Evolutionary conservation across 53 echinoderm and acorn worm species (phyloP).

Genomic region (Luidia sarsii): DNA sequence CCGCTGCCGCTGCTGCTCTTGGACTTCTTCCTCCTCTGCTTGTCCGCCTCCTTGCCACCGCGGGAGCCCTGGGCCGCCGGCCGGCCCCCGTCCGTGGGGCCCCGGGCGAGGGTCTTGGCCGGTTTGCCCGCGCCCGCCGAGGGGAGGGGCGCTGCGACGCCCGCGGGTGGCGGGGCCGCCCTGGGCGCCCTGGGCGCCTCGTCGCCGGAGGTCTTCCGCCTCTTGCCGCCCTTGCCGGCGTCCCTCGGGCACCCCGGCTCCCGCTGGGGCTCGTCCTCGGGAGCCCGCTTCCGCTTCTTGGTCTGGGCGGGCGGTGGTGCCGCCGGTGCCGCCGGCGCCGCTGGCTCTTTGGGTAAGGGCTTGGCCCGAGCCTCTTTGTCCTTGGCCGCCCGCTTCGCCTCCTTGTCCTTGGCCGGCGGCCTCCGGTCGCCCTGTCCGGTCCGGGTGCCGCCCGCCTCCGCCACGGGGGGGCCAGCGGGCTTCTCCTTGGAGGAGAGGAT

Average conservation of each 20-base stretch:
- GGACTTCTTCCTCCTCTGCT: slow-evolving; percentile 33
- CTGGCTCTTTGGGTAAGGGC: too few species aligned
- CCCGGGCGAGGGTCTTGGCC: too few species aligned
- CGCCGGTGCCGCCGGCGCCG: slow-evolving; percentile 53
- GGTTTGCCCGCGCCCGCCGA: too few species aligned
- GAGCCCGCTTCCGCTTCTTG: slow-evolving; percentile 30
- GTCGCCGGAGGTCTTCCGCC: background rate
- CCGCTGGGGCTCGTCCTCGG: background rate
- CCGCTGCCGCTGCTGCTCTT: slow-evolving; percentile 8
- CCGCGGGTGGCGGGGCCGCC: too few species aligned
- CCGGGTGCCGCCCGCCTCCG: background rate
- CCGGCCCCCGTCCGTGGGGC: too few species aligned
- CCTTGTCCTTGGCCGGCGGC: slow-evolving; percentile 5
- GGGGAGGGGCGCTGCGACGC: too few species aligned
- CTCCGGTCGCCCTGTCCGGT: slow-evolving; percentile 3
- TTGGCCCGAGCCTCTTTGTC: slow-evolving; percentile 49
- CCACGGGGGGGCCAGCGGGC: background rate
- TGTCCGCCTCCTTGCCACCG: background rate
- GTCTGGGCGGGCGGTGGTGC: slow-evolving; percentile 18
- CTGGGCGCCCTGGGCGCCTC: background rate
- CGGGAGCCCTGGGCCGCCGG: too few species aligned
- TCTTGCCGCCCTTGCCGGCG: slow-evolving; percentile 24
- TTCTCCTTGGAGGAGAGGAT: slow-evolving; percentile 72
- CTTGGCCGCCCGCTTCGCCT: slow-evolving; percentile 23
- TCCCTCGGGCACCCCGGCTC: background rate